Percentiles rank a stretch among this genome's conserved stretches.
Evolutionary conservation across 2,113 vertebrate genomes (phyloP).

Genomic region (Grantiella picta): DNA sequence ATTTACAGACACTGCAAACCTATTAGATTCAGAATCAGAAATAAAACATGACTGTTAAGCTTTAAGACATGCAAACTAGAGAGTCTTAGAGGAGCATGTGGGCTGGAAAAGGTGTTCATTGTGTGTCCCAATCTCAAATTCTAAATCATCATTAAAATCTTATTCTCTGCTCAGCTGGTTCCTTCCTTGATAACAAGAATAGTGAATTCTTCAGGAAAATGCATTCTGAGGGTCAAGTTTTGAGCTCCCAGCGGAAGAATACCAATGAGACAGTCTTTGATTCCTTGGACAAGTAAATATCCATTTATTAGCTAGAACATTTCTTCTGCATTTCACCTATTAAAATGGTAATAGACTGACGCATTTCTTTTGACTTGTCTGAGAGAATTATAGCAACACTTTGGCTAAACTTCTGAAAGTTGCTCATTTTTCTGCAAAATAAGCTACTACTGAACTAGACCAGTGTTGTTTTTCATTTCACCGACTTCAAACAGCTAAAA

Average conservation of each 20-base stretch:
- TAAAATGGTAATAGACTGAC: not conserved
- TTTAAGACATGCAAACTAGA: not conserved
- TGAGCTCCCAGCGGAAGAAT: not conserved
- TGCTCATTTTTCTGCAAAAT: not conserved
- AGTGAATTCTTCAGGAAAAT: not conserved
- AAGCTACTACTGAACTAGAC: not conserved
- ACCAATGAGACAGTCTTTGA: not conserved
- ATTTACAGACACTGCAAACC: not conserved
- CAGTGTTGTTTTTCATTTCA: not conserved
- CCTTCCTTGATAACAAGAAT: not conserved
- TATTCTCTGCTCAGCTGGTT: not conserved
- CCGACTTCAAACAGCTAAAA: not conserved
- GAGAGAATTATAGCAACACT: not conserved
- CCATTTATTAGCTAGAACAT: not conserved
- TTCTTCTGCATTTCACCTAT: not conserved
- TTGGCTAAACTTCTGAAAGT: not conserved
- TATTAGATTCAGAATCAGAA: not conserved
- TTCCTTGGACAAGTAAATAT: not conserved
- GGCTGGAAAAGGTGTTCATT: not conserved
- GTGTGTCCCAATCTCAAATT: not conserved
- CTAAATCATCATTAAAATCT: not conserved
- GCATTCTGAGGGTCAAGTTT: not conserved
- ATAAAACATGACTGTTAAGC: not conserved
- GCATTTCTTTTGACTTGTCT: not conserved
- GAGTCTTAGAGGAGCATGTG: not conserved